Conservation (phyloP, 2,797 vertebrate genomes). For the Masticophis lateralis region DNA sequence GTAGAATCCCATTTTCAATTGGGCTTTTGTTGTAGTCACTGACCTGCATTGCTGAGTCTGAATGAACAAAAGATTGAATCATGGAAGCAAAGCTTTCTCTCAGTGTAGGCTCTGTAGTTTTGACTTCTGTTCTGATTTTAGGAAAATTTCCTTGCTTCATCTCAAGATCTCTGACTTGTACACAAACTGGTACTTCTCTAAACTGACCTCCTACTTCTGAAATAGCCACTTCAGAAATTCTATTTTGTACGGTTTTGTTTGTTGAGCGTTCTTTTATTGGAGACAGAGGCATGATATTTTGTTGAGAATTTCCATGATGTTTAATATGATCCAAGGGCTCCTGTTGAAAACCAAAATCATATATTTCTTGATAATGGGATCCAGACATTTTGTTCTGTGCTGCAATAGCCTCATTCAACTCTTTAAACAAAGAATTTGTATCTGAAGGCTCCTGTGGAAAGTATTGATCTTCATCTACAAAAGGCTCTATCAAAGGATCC, state of each 20-base stretch:
- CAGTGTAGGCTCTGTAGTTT: not conserved
- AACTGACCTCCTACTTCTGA: not conserved
- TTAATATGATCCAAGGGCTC: fast-evolving
- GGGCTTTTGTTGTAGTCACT: not conserved
- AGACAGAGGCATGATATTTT: fast-evolving
- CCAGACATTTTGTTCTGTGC: slow-evolving; percentile 45
- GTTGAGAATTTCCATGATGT: slow-evolving; percentile 15
- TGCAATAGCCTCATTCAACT: slow-evolving; percentile 58
- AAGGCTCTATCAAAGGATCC: slow-evolving; percentile 44
- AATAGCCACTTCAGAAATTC: not conserved
- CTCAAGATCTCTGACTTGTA: slow-evolving; percentile 31
- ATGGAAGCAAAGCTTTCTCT: not conserved
- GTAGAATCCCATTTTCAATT: slow-evolving; percentile 30
- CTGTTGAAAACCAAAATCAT: not conserved
- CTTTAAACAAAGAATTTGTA: slow-evolving; percentile 56
- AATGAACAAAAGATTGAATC: fast-evolving
- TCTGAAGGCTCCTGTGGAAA: slow-evolving; percentile 26
- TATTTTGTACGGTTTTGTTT: not conserved
- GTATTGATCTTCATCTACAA: slow-evolving; percentile 37
- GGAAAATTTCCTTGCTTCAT: not conserved
- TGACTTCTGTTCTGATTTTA: not conserved
- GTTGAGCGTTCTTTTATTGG: not conserved
- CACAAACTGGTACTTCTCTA: not conserved
- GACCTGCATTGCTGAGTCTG: fast-evolving
- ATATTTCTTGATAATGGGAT: not conserved